Evolutionary conservation across 2,113 vertebrate species (phyloP).

Genomic region (Geothlypis trichas): DNA sequence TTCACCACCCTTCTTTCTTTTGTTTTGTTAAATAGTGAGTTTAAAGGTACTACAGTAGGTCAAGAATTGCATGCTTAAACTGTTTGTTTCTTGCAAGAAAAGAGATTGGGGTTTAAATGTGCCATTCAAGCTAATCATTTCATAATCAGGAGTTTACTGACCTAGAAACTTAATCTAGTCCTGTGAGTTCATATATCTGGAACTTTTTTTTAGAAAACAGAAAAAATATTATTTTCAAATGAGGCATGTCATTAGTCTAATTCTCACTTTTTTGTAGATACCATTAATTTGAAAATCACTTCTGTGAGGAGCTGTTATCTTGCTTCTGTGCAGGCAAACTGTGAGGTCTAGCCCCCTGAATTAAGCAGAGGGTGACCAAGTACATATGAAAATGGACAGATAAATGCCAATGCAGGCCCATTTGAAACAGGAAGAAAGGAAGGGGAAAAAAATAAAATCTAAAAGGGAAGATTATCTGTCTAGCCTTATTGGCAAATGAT

Average conservation of each 20-base stretch:
- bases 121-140: not conserved
- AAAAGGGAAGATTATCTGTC: not conserved
- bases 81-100: not conserved
- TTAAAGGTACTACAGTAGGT: not conserved
- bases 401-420: not conserved
- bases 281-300: not conserved
- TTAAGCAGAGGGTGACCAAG: not conserved
- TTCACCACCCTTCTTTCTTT: not conserved
- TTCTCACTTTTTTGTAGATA: not conserved
- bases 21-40: not conserved
- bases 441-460: accelerated
- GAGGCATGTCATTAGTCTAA: not conserved
- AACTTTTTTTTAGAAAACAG: not conserved
- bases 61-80: not conserved
- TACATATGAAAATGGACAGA: not conserved
- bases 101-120: not conserved
- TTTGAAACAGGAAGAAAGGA: not conserved
- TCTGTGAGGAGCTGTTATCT: not conserved
- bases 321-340: not conserved
- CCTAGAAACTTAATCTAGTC: not conserved
- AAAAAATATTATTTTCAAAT: not conserved
- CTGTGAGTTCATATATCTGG: not conserved
- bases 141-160: not conserved
- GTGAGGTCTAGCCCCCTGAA: not conserved
- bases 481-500: not conserved